A percentile compares a stretch with the other conserved stretches of the same genome.
These are phyloP conservation scores for Leptopilina drosophilae DNA, from an alignment of 2,888 invertebrate genomes.

Conservation along the genomic window DNA sequence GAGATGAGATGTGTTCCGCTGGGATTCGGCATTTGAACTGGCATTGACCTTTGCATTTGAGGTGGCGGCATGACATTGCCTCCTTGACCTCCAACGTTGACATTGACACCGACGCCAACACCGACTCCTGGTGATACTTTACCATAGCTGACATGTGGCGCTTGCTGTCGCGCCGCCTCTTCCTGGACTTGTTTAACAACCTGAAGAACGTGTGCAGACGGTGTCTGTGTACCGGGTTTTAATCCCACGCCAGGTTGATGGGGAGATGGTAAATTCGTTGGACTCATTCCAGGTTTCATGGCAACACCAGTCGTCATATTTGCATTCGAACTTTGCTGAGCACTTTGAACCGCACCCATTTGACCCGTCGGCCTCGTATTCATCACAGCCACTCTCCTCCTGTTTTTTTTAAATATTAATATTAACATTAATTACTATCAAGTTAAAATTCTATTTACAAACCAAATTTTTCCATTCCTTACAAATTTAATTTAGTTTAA, in stretches of 20 bases:
- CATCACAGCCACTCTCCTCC: constrained; percentile 91
- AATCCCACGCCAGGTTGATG: constrained; percentile 81
- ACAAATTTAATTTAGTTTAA: no score
- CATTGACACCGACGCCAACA: constrained; percentile 71
- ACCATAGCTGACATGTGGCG: constrained; percentile 87
- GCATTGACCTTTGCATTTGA: constrained; percentile 79
- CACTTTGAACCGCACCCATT: constrained; percentile 75
- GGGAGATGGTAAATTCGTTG: constrained; percentile 74
- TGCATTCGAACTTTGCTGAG: constrained; percentile 74
- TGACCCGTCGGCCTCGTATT: constrained; percentile 81
- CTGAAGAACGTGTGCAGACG: constrained; percentile 90
- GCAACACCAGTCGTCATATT: constrained; percentile 80
- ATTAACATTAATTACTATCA: no score
- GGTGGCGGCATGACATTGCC: constrained; percentile 80
- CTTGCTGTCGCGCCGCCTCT: constrained; percentile 93
- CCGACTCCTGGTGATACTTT: constrained; percentile 81
- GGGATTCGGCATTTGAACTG: constrained; percentile 78
- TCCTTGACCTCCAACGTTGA: constrained; percentile 77
- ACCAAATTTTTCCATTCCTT: no score
- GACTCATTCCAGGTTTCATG: constrained; percentile 78
- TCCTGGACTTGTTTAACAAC: constrained; percentile 92
- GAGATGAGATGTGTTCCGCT: constrained; percentile 74
- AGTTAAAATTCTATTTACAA: no score
- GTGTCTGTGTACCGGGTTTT: constrained; percentile 85
- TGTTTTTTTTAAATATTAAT: constrained; percentile 43